Percentiles rank a stretch among this genome's conserved stretches.
phyloP scores from a whole-genome alignment of 2,888 invertebrate genomes.

The Microdon myrmicae region DNA sequence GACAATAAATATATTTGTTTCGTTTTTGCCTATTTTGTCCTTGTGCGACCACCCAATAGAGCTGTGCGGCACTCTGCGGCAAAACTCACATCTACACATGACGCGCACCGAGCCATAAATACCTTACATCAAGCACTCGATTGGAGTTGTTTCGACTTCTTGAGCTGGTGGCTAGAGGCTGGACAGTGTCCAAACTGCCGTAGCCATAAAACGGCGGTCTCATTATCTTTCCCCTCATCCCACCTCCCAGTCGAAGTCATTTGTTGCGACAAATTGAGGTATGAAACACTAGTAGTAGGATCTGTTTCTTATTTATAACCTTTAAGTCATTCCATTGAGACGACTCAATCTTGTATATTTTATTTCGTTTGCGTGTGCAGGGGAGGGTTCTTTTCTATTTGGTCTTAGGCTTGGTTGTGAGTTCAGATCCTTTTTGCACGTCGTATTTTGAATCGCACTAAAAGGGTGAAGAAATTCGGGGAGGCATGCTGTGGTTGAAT shows the following conservation, averaged over 20 bases:
- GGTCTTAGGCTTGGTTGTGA: too few relatives aligned
- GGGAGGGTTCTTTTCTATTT: too few relatives aligned
- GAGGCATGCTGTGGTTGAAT: too few relatives aligned
- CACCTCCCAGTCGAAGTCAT: conserved; percentile 7
- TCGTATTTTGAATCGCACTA: conserved; percentile 33
- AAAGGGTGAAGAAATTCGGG: too few relatives aligned
- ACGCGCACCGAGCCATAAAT: too few relatives aligned
- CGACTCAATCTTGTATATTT: conserved; percentile 45
- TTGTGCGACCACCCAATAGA: too few relatives aligned
- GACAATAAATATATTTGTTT: conserved; percentile 44
- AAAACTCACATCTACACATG: too few relatives aligned
- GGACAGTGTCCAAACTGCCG: conserved; percentile 28
- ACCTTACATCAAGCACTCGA: too few relatives aligned
- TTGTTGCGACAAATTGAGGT: conserved; percentile 49
- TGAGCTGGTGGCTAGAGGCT: conserved; percentile 18
- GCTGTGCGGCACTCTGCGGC: too few relatives aligned
- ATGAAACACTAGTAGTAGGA: too few relatives aligned
- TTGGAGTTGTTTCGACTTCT: conserved; percentile 4
- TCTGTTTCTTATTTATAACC: conserved; percentile 50
- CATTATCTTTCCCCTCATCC: conserved; percentile 4
- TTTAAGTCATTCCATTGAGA: conserved; percentile 42
- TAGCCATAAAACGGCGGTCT: conserved; percentile 5
- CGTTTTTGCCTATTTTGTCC: conserved; percentile 9
- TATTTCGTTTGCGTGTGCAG: too few relatives aligned
- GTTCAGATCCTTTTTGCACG: conserved; percentile 40